phyloP scores from a whole-genome alignment of 2,888 invertebrate genomes.

The Macaria liturata region DNA sequence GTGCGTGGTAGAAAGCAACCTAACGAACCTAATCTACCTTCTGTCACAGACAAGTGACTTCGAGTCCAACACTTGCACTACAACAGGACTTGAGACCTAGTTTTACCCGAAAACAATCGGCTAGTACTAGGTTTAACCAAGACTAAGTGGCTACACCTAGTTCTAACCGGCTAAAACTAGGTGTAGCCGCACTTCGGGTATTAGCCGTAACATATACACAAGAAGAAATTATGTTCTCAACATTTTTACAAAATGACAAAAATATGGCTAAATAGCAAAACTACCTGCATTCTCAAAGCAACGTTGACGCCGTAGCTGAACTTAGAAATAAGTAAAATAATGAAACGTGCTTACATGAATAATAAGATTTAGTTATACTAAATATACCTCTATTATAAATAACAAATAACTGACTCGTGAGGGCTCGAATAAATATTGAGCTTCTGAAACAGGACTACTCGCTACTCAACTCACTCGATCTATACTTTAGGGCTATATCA shows the following conservation, averaged over 20 bases:
- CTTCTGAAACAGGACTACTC: slow-evolving; percentile 4
- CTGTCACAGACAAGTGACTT: too few relatives aligned
- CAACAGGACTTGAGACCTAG: too few relatives aligned
- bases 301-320: slow-evolving; percentile 18
- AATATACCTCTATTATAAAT: slow-evolving; percentile 37
- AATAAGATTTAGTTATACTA: slow-evolving; percentile 35
- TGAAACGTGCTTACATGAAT: slow-evolving; percentile 28
- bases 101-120: too few relatives aligned
- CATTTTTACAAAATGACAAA: slow-evolving; percentile 26
- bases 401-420: slow-evolving; percentile 30
- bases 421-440: slow-evolving; percentile 24
- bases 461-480: background rate
- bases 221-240: slow-evolving; percentile 23
- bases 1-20: too few relatives aligned
- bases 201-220: too few relatives aligned
- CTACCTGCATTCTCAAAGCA: slow-evolving; percentile 17
- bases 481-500: slow-evolving; percentile 16
- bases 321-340: slow-evolving; percentile 23
- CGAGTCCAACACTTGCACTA: too few relatives aligned
- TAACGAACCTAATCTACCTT: too few relatives aligned
- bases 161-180: too few relatives aligned
- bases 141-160: too few relatives aligned
- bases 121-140: too few relatives aligned
- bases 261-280: slow-evolving; percentile 22
- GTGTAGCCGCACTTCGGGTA: too few relatives aligned